phyloP scores from a whole-genome alignment of 2,888 invertebrate genomes.

The Crepidodera aurea region DNA sequence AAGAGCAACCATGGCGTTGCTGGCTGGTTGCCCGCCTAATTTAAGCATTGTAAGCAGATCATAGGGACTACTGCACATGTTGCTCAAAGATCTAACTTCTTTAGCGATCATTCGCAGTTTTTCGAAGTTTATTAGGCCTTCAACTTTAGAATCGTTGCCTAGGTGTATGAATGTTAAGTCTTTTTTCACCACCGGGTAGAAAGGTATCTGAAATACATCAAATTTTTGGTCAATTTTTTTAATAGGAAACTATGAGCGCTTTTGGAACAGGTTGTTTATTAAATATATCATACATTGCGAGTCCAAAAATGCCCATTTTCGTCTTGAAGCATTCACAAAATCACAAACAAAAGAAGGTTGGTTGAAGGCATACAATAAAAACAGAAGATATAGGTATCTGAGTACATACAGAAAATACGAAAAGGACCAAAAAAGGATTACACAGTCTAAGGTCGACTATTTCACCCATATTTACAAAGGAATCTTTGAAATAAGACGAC shows the following conservation, averaged over 20 bases:
- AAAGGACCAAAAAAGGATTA: slow-evolving; percentile 4
- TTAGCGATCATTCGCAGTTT: slow-evolving; percentile 98
- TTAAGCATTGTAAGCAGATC: slow-evolving; percentile 87
- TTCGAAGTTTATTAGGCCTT: slow-evolving; percentile 94
- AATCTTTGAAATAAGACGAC: too few relatives aligned
- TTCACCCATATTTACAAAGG: background rate
- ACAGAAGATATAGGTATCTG: slow-evolving; percentile 1
- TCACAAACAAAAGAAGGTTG: slow-evolving; percentile 2
- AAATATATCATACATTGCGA: background rate
- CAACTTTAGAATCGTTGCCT: slow-evolving; percentile 92
- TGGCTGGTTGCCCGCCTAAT: slow-evolving; percentile 85
- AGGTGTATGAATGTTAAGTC: slow-evolving; percentile 98
- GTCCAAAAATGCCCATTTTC: background rate
- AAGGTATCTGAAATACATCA: slow-evolving; percentile 71
- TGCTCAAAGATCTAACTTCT: slow-evolving; percentile 87
- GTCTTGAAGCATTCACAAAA: background rate
- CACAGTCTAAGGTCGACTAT: slow-evolving; percentile 3
- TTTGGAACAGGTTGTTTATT: background rate
- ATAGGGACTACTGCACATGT: slow-evolving; percentile 95
- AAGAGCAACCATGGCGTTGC: slow-evolving; percentile 86
- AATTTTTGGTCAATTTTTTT: background rate
- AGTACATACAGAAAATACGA: background rate
- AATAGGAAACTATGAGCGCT: background rate
- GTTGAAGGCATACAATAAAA: background rate
- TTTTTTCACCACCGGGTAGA: slow-evolving; percentile 91